These are phyloP conservation scores for Bemisia tabaci DNA, from an alignment of 1,140 invertebrate species.

Conservation along the genomic window DNA sequence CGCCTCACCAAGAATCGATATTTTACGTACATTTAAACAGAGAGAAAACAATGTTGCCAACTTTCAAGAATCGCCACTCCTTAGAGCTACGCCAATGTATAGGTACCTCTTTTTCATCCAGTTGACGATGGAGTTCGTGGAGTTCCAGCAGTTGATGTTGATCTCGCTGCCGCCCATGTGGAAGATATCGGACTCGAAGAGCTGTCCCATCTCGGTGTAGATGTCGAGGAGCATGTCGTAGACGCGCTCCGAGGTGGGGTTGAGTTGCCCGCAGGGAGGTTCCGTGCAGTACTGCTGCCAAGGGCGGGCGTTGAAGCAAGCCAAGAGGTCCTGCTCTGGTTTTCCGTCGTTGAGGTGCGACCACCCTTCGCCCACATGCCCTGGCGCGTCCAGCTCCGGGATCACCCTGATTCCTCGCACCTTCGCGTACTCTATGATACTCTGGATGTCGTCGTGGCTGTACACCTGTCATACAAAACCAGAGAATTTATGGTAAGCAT, in stretches of 20 bases:
- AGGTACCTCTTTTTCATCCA: slow-evolving; percentile 45
- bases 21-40: no score
- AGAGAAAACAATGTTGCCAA: no score
- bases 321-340: slow-evolving; percentile 13
- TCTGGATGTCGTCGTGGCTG: slow-evolving; percentile 47
- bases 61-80: no score
- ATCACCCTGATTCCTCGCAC: slow-evolving; percentile 59
- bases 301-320: slow-evolving; percentile 51
- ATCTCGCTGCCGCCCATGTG: slow-evolving; percentile 84
- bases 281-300: slow-evolving; percentile 67
- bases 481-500: no score
- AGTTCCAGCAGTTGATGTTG: slow-evolving; percentile 57
- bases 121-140: slow-evolving; percentile 42
- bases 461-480: no score
- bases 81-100: no score
- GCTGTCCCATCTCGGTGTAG: slow-evolving; percentile 47
- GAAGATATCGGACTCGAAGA: slow-evolving; percentile 59
- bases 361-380: slow-evolving; percentile 35
- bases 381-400: slow-evolving; percentile 76
- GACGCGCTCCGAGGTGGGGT: slow-evolving; percentile 55
- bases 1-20: no score
- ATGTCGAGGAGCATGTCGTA: slow-evolving; percentile 59
- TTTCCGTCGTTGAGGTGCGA: not conserved
- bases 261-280: slow-evolving; percentile 73
- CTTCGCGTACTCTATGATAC: slow-evolving; percentile 54